Percentiles rank a stretch among this genome's conserved stretches.
Evolutionary conservation across 2,113 vertebrate species (phyloP).

Genomic region (Mohoua ochrocephala): DNA sequence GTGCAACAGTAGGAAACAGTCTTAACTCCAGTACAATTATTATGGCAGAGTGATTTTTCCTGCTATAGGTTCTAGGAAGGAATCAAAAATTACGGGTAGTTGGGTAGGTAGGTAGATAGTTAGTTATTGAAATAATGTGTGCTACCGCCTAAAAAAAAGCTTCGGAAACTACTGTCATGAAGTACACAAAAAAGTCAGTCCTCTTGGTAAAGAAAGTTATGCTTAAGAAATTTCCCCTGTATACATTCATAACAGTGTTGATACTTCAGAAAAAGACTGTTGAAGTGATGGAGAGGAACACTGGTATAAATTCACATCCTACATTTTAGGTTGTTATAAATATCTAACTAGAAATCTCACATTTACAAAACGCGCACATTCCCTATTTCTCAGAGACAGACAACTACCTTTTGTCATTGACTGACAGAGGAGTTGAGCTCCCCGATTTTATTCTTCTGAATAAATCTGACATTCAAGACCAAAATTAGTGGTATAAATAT

Average conservation of each 20-base stretch:
- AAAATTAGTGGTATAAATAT: not conserved
- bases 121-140: not conserved
- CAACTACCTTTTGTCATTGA: not conserved
- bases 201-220: not conserved
- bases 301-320: not conserved
- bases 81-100: not conserved
- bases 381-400: not conserved
- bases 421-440: not conserved
- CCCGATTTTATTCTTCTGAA: not conserved
- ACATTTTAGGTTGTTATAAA: not conserved
- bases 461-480: not conserved
- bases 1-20: not conserved
- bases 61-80: not conserved
- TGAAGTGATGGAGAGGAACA: not conserved
- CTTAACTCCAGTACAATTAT: not conserved
- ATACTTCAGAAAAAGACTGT: not conserved
- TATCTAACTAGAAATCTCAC: not conserved
- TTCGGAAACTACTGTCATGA: not conserved
- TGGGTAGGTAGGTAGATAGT: not conserved
- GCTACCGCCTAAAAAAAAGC: not conserved
- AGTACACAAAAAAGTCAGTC: not conserved
- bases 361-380: accelerated
- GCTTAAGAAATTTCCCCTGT: not conserved
- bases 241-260: not conserved
- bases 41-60: not conserved